Evolutionary conservation across 2,888 invertebrate genomes (phyloP), one percentile per base, ranked within the genome.

Genomic region (Hemithea aestivaria): DNA sequence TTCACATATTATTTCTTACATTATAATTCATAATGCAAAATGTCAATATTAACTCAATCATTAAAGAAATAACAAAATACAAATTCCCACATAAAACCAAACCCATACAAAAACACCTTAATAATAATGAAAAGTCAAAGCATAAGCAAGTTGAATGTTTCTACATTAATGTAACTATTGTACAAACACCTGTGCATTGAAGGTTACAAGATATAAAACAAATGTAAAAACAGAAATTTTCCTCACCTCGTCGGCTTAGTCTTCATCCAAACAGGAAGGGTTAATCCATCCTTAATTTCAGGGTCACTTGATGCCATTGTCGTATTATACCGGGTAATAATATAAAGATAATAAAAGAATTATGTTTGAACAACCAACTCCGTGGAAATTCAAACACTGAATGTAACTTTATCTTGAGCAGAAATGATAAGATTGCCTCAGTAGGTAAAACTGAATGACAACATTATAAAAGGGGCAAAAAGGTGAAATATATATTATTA

Each of bases 221-320:
- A 16, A 22, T 16, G n/a, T 12, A 24, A 32, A 28, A 43, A 32
- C 26, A 29, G 9, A 20, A 27, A 25, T 10, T 10, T 16, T 39
- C 78, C 75, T 37, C 50, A 87, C 87, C 89, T 90, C 37, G 73
- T 80, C 51, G 91, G 89, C 77, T 88, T 92, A 35, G 84, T 89
- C 73, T 91, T 93, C 91, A 93, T 93, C 93, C 93, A 94, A 61
- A 91, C 89, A 1, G 93, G 93, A 45, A 93, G 73, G 29, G 90
- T 89, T 50, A 92, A 88, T 56, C 90, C 91, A 60, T 90, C 89
- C 51, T 88, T 88, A 50, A 90, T 66, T 66, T 90, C 89, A 31
- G 90, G 88, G 61, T 90, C 90, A 62, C 87, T 85, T 47, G 89
- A 77, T 48, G 85, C 78, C 87, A 87, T 87, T 40, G 47, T 71